Base-by-base conservation (phyloP, 2,888 invertebrate species). In the Xanthorhoe spadicearia region DNA sequence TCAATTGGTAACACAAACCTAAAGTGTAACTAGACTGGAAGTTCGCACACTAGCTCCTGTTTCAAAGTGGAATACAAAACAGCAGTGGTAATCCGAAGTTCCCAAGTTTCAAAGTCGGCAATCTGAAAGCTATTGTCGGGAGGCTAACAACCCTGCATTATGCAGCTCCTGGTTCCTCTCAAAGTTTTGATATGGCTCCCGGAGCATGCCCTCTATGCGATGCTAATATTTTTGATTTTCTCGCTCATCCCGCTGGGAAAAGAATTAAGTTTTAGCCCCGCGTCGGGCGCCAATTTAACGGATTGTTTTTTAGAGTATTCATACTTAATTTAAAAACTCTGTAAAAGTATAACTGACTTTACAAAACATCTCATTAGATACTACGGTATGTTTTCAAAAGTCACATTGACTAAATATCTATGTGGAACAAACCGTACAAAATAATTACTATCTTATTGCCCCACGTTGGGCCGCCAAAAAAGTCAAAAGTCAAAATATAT, bases 41-140 rank as follows among this genome's bases (percentile, higher is more conserved):
- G 62, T 62, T 62, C 13, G 23, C 4, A 49, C 38, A 51, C 48
- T 53, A 48, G 53, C 32, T 13, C 19, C 55, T 65, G 43, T 60
- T 32, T 51, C 60, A 60, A 60, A 52, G 63, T 43, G 23, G 60
- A 60, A 52, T 63, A 60, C 63, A 60, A 52, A 63, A 60, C 60
- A 63, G 60, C 49, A 43, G 52, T 56, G 57, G 50, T 68, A 64
- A 64, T 61, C 50, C 63, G 35, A 49, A 48, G 56, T 63, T 68
- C 51, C 62, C 63, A 69, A 72, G 69, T 70, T 66, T 55, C 61
- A 49, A 61, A 68, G 73, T 60, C 70, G 32, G 70, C 64, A 69
- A 72, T 72, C 70, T 64, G 66, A 67, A 62, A 67, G 71, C 71
- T 69, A 73, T 71, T 71, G 73, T 70, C 70, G 66, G 43, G 69